phyloP scores from a whole-genome alignment of 2,113 vertebrate genomes.

The Talpa occidentalis region DNA sequence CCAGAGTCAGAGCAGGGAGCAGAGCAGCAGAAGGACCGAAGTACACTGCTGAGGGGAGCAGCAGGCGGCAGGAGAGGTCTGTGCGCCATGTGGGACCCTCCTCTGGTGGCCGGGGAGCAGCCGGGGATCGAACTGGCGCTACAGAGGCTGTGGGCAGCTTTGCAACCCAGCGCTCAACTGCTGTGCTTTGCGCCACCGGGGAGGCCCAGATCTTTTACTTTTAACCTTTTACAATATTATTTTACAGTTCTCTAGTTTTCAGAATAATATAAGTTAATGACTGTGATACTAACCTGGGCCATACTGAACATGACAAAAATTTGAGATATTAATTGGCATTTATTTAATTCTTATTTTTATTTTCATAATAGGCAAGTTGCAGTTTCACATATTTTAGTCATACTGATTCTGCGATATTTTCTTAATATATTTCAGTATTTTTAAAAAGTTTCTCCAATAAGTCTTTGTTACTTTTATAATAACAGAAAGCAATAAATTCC shows the following conservation, averaged over 20 bases:
- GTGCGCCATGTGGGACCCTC: too few relatives aligned
- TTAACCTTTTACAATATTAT: slow-evolving; percentile 41
- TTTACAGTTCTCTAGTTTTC: not conserved
- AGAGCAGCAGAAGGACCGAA: too few relatives aligned
- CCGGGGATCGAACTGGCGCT: not conserved
- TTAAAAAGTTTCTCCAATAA: slow-evolving; percentile 19
- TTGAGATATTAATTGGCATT: not conserved
- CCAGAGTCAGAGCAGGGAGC: too few relatives aligned
- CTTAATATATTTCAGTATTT: slow-evolving; percentile 34
- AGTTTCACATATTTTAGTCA: not conserved
- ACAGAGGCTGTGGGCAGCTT: too few relatives aligned
- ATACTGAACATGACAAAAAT: slow-evolving; percentile 16
- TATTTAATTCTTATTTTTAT: slow-evolving; percentile 34
- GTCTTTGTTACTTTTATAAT: slow-evolving; percentile 20
- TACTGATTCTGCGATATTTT: not conserved
- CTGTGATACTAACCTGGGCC: not conserved
- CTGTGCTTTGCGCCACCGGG: too few relatives aligned
- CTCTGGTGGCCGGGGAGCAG: too few relatives aligned
- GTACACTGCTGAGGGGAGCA: too few relatives aligned
- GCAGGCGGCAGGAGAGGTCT: too few relatives aligned
- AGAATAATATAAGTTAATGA: slow-evolving; percentile 54
- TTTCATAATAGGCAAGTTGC: slow-evolving; percentile 1
- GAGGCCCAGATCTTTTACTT: not conserved
- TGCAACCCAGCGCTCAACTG: too few relatives aligned
- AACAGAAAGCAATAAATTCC: slow-evolving; percentile 26